A percentile compares a stretch with the other conserved stretches of the same genome.
phyloP scores from a whole-genome alignment of 2,797 vertebrate species.

The Cryptoprocta ferox region DNA sequence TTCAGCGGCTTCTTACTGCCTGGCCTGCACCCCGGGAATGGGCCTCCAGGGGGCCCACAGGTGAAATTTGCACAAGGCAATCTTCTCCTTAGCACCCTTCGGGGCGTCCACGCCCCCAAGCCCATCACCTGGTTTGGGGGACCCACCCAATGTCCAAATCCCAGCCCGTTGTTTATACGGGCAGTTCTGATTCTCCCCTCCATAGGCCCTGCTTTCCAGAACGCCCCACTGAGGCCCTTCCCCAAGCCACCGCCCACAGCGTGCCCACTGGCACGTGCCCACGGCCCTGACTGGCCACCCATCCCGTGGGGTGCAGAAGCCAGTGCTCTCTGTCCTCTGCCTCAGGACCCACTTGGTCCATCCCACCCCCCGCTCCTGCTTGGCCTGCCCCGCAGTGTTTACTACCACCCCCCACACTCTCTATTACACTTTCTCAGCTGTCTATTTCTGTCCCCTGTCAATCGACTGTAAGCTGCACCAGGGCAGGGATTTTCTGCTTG shows the following conservation, averaged over 20 bases:
- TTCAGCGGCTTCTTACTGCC: not conserved
- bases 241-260: not conserved
- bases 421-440: not conserved
- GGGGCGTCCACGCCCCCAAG: rapidly evolving
- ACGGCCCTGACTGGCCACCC: rapidly evolving
- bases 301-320: rapidly evolving
- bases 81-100: not conserved
- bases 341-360: rapidly evolving
- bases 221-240: not conserved
- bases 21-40: rapidly evolving
- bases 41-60: rapidly evolving
- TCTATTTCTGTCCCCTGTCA: not conserved
- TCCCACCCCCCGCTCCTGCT: too few relatives aligned
- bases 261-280: not conserved
- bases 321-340: rapidly evolving
- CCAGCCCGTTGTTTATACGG: not conserved
- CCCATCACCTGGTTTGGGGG: too few relatives aligned
- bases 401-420: not conserved
- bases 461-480: not conserved
- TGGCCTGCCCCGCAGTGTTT: not conserved
- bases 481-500: not conserved
- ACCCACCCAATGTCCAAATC: too few relatives aligned
- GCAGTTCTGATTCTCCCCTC: not conserved
- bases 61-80: not conserved
- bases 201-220: not conserved